Conservation (phyloP, 2,113 vertebrate species). For the Microtus pennsylvanicus region DNA sequence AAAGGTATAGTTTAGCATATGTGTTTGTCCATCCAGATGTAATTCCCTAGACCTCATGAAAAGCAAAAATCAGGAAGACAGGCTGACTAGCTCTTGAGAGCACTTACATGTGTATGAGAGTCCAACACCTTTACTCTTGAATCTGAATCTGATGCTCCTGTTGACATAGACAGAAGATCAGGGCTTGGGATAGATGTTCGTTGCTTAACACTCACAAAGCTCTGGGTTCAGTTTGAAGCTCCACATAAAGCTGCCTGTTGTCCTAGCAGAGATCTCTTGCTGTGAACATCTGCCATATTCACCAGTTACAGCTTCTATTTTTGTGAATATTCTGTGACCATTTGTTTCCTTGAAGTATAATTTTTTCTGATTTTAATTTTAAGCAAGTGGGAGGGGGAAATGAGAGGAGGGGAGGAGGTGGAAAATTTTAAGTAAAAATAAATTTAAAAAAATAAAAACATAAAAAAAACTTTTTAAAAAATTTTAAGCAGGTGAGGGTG, state of each 20-base stretch:
- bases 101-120: neutral
- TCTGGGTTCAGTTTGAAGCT: neutral
- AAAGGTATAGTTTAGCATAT: conserved; percentile 84
- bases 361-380: neutral
- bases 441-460: no score
- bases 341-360: neutral
- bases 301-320: neutral
- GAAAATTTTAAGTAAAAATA: no score
- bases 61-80: neutral
- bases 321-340: neutral
- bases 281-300: neutral
- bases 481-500: neutral
- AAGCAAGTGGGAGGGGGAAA: no score
- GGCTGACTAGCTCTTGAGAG: neutral
- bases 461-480: no score
- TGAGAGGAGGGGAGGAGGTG: no score
- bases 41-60: neutral
- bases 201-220: neutral
- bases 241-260: neutral
- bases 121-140: neutral
- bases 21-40: neutral
- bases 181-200: neutral
- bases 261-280: neutral
- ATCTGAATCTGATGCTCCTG: neutral
- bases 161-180: neutral